Evolutionary conservation across 2,113 vertebrate genomes (phyloP).

Genomic region (Leiothrix lutea): DNA sequence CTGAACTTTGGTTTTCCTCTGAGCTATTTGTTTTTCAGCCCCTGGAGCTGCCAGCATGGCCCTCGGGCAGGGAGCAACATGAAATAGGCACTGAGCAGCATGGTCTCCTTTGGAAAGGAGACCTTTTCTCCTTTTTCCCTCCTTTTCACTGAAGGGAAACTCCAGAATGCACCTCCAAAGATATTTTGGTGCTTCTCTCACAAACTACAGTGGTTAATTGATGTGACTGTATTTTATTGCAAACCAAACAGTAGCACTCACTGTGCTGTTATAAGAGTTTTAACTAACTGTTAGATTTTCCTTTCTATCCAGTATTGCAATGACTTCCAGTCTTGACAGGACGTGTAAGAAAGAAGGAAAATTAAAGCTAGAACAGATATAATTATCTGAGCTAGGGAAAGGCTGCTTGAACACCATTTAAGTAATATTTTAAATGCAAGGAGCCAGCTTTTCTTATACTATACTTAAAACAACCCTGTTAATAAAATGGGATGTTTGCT

Average conservation of each 20-base stretch:
- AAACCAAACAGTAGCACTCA: neutral
- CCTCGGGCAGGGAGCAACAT: neutral
- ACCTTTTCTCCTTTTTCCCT: too few species aligned
- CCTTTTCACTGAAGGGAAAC: neutral
- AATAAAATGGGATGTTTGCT: neutral
- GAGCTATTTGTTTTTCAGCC: accelerated
- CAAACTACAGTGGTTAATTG: neutral
- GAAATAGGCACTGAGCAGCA: neutral
- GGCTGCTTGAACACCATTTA: neutral
- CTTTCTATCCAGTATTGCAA: neutral
- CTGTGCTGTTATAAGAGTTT: neutral
- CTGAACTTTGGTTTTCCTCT: neutral
- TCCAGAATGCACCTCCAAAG: neutral
- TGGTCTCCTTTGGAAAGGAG: neutral
- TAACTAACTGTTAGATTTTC: neutral
- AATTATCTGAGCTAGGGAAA: neutral
- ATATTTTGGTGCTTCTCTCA: neutral
- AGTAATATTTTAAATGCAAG: neutral
- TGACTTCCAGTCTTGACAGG: neutral
- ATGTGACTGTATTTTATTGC: neutral
- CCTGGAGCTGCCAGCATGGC: neutral
- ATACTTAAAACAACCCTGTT: neutral
- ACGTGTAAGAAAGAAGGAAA: neutral
- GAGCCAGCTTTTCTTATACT: neutral
- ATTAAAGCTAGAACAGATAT: neutral